phyloP scores from a whole-genome alignment of 2,113 vertebrate genomes.

The human region DNA sequence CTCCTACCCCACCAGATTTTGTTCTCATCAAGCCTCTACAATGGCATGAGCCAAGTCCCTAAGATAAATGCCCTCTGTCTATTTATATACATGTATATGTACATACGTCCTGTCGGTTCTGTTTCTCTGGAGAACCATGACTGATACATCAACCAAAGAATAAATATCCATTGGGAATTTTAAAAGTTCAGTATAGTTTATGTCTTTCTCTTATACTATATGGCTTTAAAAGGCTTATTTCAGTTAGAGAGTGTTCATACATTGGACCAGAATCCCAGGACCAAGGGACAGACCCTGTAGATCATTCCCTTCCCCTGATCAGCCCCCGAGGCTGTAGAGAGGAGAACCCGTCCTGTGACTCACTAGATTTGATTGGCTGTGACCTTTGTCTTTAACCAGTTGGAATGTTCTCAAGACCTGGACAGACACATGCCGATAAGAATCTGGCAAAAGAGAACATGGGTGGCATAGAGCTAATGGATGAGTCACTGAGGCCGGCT shows the following conservation, averaged over 20 bases:
- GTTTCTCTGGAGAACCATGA: background rate
- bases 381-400: constrained; percentile 19
- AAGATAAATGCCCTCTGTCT: background rate
- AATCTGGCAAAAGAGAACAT: background rate
- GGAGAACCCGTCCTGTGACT: accelerated
- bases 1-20: accelerated
- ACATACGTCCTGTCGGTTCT: accelerated
- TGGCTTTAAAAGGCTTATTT: background rate
- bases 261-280: accelerated
- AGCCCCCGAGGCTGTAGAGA: background rate
- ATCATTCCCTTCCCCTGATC: background rate
- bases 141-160: background rate
- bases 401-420: background rate
- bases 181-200: background rate
- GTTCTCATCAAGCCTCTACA: background rate
- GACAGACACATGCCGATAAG: constrained; percentile 58
- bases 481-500: background rate
- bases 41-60: accelerated
- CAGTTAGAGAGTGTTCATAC: background rate
- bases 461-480: background rate
- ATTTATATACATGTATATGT: accelerated
- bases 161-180: background rate
- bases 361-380: background rate
- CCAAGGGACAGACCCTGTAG: accelerated
- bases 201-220: background rate